Percentiles rank a stretch among this genome's conserved stretches.
These are phyloP conservation scores for Halesus radiatus DNA, from an alignment of 1,140 invertebrate species.

Conservation along the genomic window DNA sequence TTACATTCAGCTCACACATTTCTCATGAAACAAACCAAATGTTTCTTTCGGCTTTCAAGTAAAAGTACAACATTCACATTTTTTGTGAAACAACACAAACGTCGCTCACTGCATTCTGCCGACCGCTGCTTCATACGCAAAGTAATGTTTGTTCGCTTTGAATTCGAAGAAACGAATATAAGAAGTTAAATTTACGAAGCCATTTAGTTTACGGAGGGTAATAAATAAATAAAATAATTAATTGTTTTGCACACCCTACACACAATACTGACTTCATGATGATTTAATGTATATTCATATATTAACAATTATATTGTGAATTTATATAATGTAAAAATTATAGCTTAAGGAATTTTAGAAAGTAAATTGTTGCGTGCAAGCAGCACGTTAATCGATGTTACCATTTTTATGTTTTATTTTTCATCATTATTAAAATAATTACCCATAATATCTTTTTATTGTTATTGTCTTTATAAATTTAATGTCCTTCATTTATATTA, in stretches of 20 bases:
- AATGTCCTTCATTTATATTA: neutral
- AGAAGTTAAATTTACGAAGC: slow-evolving; percentile 8
- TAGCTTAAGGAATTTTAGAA: slow-evolving; percentile 54
- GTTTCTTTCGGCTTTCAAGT: too few species aligned
- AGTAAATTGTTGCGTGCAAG: slow-evolving; percentile 31
- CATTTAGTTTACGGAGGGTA: slow-evolving; percentile 21
- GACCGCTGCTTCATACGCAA: slow-evolving; percentile 1
- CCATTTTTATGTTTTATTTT: slow-evolving; percentile 34
- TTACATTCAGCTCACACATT: too few species aligned
- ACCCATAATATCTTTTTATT: neutral
- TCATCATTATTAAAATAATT: slow-evolving; percentile 13
- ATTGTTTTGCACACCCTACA: slow-evolving; percentile 35
- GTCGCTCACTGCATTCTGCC: too few species aligned
- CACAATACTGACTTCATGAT: slow-evolving; percentile 24
- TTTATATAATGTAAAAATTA: slow-evolving; percentile 54
- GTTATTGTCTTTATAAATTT: slow-evolving; percentile 28
- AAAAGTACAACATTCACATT: too few species aligned
- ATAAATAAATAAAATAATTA: neutral
- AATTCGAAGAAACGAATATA: neutral
- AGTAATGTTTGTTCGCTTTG: neutral
- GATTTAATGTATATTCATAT: slow-evolving; percentile 22
- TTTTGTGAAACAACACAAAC: too few species aligned
- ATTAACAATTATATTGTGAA: slow-evolving; percentile 37
- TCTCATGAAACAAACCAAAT: too few species aligned
- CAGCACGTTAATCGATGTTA: slow-evolving; percentile 52